A percentile compares a stretch with the other conserved stretches of the same genome.
These are phyloP conservation scores for Passer montanus DNA, from an alignment of 2,113 vertebrate species.

Conservation along the genomic window DNA sequence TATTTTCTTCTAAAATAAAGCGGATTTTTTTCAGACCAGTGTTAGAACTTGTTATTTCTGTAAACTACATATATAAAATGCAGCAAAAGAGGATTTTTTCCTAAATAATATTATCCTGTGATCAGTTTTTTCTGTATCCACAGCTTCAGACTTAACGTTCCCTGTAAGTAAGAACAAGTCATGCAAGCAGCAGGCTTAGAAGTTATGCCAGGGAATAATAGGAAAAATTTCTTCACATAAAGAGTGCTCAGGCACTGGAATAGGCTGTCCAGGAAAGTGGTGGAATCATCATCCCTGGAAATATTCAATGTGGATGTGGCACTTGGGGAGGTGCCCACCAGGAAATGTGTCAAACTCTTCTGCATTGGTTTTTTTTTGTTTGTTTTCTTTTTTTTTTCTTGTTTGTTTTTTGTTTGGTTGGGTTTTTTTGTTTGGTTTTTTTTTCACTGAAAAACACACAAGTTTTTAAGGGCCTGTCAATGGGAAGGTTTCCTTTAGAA, in stretches of 20 bases:
- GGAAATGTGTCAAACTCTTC: neutral
- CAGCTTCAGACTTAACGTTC: neutral
- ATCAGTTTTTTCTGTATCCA: neutral
- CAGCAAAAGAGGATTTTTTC: neutral
- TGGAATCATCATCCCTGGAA: neutral
- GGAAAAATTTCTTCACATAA: neutral
- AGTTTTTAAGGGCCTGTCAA: neutral
- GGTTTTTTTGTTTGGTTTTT: neutral
- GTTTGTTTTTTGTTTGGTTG: no score
- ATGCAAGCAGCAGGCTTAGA: neutral
- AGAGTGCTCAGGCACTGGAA: neutral
- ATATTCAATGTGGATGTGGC: neutral
- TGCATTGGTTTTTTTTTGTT: neutral
- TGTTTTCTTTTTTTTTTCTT: no score
- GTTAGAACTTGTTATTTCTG: conserved; percentile 40
- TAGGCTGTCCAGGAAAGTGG: neutral
- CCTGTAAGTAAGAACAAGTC: neutral
- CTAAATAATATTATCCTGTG: neutral
- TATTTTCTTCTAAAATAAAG: neutral
- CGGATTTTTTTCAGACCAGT: neutral
- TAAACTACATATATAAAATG: conserved; percentile 18
- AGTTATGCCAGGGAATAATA: neutral
- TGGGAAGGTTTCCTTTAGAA: neutral
- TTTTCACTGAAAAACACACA: neutral
- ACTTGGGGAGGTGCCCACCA: neutral